Evolutionary conservation across 2,888 invertebrate genomes (phyloP), one percentile per base, ranked within the genome.

Genomic region (Resseliella maxima): DNA sequence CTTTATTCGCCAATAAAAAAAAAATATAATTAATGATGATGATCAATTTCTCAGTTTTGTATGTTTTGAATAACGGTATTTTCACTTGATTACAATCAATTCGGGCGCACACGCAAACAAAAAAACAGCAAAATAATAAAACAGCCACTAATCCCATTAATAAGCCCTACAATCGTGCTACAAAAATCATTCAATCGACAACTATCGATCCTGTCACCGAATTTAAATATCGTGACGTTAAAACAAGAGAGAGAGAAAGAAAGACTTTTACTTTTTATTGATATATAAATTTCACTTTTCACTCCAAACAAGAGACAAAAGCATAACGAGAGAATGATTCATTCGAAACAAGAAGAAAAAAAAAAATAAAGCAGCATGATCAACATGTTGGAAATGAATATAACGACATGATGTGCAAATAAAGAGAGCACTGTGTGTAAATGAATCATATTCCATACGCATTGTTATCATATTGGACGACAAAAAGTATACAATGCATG

Each of bases 231-330:
- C 15, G 36, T n/a, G 35, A 3, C 5, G 24, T 0, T 83, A 21
- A 35, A 31, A 31, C n/a, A n/a, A n/a, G n/a, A n/a, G n/a, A n/a
- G 1, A 8, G 3, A 72, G n/a, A 72, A 35, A 31, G 15, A 27
- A 31, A 72, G 18, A 72, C 72, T 72, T 72, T 72, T 72, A 72
- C 72, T 72, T 72, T 72, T 50, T 59, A 31, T 59, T 59, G 59
- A 59, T 59, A 72, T 50, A 50, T 72, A 72, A 72, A 72, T 72
- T 72, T 72, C 72, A 72, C 72, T 72, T 72, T 72, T 72, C 72
- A 10, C 72, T 72, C 72, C 72, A 72, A 72, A 72, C 72, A 72
- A 72, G 35, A 35, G 31, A n/a, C n/a, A n/a, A 35, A 27, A 31
- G 72, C 31, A 72, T 31, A 72, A 72, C 72, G 35, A 72, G n/a